Conservation (phyloP, 2,888 invertebrate species). For the Sesia apiformis region DNA sequence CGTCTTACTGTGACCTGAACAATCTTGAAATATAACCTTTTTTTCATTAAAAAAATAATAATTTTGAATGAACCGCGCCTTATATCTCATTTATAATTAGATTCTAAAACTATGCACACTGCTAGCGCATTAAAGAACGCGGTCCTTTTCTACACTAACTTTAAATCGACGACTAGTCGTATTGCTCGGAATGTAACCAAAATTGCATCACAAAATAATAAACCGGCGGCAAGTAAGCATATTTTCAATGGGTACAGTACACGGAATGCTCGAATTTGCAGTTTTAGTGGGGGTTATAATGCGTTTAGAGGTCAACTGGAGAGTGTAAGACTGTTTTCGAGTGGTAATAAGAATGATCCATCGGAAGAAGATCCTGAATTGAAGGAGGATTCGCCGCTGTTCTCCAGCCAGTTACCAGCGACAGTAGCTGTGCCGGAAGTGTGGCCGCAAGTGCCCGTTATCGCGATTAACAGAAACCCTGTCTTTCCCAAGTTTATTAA, state of each 20-base stretch:
- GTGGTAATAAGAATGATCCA: slow-evolving; percentile 46
- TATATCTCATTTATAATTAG: slow-evolving; percentile 9
- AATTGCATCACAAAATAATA: slow-evolving; percentile 57
- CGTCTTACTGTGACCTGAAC: slow-evolving; percentile 2
- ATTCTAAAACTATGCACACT: slow-evolving; percentile 43
- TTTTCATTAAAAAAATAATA: slow-evolving; percentile 11
- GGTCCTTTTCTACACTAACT: slow-evolving; percentile 37
- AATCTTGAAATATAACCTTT: slow-evolving; percentile 63
- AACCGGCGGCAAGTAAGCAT: slow-evolving; percentile 27
- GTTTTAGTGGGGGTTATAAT: slow-evolving; percentile 23
- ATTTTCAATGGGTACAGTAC: slow-evolving; percentile 15
- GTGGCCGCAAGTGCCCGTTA: slow-evolving; percentile 96
- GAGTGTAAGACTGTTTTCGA: slow-evolving; percentile 39
- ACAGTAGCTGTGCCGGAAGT: slow-evolving; percentile 96
- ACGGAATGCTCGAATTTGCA: slow-evolving; percentile 27
- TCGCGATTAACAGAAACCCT: slow-evolving; percentile 95
- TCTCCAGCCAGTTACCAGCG: slow-evolving; percentile 81
- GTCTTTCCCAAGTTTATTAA: slow-evolving; percentile 99
- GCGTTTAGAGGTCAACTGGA: slow-evolving; percentile 15
- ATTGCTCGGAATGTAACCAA: slow-evolving; percentile 48
- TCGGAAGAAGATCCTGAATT: slow-evolving; percentile 47
- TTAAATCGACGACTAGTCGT: slow-evolving; percentile 32
- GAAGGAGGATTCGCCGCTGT: slow-evolving; percentile 59
- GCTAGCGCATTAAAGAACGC: slow-evolving; percentile 48
- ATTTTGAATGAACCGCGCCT: slow-evolving; percentile 30